Base-by-base conservation (phyloP, 2,113 vertebrate species). In the Urocynchramus pylzowi region DNA sequence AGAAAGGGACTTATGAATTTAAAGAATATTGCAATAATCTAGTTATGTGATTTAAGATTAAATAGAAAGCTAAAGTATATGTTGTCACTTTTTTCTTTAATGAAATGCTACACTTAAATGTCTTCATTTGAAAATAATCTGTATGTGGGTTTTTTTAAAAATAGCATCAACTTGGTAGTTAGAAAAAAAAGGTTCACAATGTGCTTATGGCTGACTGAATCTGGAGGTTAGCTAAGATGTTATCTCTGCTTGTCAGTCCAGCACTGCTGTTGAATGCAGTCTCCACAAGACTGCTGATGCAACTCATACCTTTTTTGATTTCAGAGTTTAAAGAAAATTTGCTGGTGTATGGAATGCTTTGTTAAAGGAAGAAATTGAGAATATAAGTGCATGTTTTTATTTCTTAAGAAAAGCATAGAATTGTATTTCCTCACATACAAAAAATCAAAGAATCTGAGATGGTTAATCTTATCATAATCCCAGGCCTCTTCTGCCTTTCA, bases 51-150 rank as follows among this genome's bases (percentile, higher is more conserved):
- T 95, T 91, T 95, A 93, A 95, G 96, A 96, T 68, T 86, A 95
- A 97, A 84, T 93, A 78, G 95, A 94, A 80, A 84, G 90, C 87
- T 95, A 97, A 97, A 97, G 97, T 97, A 93, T 84, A 97, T 88
- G 91, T 94, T 98, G 95, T 96, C 97, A 93, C 91, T 97, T 95
- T 96, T 96, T 96, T 91, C 75, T 95, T 95, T 95, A 95, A 87
- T 69, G 73, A 84, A 92, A 97, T 65, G 82, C 96, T 92, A 68
- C 75, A 65, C 76, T 96, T 95, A 84, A 85, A 94, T 13, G 83
- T 96, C 93, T 94, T 79, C 84, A 90, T 87, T 93, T 92, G 95
- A 97, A 97, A 94, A 84, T 61, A 93, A 76, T 97, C 93, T 90
- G 73, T 52, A 86, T 78, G 93, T 93, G 91, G 92, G 95, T 68